phyloP scores from a whole-genome alignment of 1,140 invertebrate genomes.

The Muscidifurax raptorellus region DNA sequence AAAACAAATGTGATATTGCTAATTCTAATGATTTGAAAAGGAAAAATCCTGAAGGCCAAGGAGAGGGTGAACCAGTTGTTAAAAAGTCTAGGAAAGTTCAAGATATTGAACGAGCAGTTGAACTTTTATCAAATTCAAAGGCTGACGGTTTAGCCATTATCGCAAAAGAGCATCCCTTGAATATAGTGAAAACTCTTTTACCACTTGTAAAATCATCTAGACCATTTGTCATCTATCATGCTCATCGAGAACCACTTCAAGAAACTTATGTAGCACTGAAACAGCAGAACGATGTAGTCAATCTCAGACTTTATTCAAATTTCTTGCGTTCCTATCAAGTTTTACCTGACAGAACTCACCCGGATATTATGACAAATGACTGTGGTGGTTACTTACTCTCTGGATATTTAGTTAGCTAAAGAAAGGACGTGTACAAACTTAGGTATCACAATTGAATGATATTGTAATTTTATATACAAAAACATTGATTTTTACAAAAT shows the following conservation, averaged over 20 bases:
- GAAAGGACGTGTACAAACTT: neutral
- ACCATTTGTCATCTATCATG: conserved; percentile 89
- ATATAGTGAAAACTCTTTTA: conserved; percentile 85
- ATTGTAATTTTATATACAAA: neutral
- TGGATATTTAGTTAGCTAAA: conserved; percentile 75
- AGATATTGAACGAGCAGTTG: conserved; percentile 79
- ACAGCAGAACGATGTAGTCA: conserved; percentile 80
- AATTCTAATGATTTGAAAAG: conserved; percentile 46
- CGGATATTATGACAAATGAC: conserved; percentile 86
- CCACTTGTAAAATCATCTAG: conserved; percentile 85
- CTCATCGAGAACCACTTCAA: conserved; percentile 86
- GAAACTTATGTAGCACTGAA: conserved; percentile 88
- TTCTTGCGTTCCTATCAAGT: conserved; percentile 95
- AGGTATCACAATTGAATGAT: neutral
- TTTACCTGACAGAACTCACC: conserved; percentile 88
- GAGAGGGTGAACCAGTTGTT: conserved; percentile 34
- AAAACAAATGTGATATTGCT: conserved; percentile 36
- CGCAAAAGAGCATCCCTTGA: conserved; percentile 88
- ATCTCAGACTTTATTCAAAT: conserved; percentile 87
- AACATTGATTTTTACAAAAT: neutral
- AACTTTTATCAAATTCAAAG: conserved; percentile 76
- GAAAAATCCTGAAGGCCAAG: conserved; percentile 42
- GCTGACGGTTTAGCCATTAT: conserved; percentile 88
- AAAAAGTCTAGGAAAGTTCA: conserved; percentile 81
- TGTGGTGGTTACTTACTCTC: conserved; percentile 85